These are phyloP conservation scores for Pampusana beccarii DNA, from an alignment of 2,113 vertebrate genomes.

Conservation along the genomic window DNA sequence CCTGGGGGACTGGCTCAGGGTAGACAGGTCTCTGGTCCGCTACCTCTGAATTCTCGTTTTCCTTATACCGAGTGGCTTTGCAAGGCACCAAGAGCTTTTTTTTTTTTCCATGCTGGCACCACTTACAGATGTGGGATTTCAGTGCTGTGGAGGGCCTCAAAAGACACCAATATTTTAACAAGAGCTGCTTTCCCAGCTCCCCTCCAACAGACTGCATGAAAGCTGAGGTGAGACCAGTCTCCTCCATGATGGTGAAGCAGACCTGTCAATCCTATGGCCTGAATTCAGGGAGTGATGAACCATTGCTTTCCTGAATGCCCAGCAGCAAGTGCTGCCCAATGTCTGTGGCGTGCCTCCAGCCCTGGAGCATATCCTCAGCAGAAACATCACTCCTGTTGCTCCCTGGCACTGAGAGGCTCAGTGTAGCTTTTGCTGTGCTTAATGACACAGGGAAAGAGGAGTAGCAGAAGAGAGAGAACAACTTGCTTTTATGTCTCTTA, in stretches of 20 bases:
- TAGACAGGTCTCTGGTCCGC: accelerated
- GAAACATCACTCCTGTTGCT: accelerated
- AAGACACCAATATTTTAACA: neutral
- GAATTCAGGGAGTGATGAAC: neutral
- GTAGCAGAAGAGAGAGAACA: neutral
- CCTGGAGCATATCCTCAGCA: accelerated
- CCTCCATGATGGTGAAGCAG: neutral
- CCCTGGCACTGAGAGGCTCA: accelerated
- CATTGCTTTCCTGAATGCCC: neutral
- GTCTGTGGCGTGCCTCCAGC: accelerated
- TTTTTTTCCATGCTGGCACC: neutral
- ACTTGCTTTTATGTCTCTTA: neutral
- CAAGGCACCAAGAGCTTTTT: neutral
- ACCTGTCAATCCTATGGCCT: accelerated
- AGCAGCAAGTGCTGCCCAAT: neutral
- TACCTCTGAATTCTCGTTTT: neutral
- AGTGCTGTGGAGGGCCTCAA: accelerated
- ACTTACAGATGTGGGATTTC: neutral
- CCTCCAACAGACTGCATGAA: neutral
- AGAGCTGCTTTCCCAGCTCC: neutral
- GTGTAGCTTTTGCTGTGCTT: neutral
- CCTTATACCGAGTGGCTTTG: neutral
- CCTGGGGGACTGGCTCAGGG: neutral
- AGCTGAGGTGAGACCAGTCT: neutral
- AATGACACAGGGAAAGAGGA: neutral